Evolutionary conservation across 2,888 invertebrate species (phyloP).

Genomic region (Copidosoma aretas): DNA sequence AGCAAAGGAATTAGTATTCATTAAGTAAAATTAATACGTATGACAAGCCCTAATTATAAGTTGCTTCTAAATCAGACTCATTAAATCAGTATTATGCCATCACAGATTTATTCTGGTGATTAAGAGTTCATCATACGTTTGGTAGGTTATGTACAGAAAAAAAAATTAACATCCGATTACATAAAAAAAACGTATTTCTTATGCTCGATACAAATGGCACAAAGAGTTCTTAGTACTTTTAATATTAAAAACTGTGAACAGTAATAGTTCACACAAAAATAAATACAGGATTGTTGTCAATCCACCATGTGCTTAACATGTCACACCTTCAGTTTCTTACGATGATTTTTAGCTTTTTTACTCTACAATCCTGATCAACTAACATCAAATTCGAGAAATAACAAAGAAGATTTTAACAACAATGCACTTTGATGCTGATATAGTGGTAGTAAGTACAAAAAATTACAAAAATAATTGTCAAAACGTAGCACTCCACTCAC

Average conservation of each 20-base stretch:
- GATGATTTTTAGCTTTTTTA: too few relatives aligned
- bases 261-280: background rate
- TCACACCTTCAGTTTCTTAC: too few relatives aligned
- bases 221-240: background rate
- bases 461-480: slow-evolving; percentile 17
- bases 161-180: background rate
- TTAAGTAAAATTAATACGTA: background rate
- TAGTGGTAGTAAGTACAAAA: background rate
- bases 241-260: too few relatives aligned
- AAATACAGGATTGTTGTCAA: slow-evolving; percentile 14
- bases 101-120: slow-evolving; percentile 47
- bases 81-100: slow-evolving; percentile 62
- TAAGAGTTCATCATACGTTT: slow-evolving; percentile 24
- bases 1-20: slow-evolving; percentile 47
- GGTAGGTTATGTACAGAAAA: slow-evolving; percentile 26
- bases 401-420: too few relatives aligned
- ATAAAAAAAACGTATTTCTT: background rate
- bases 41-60: background rate
- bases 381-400: too few relatives aligned
- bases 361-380: too few relatives aligned
- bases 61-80: slow-evolving; percentile 59
- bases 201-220: background rate
- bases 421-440: too few relatives aligned
- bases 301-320: slow-evolving; percentile 23
- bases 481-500: slow-evolving; percentile 53